Base-by-base conservation (phyloP, 2,888 invertebrate species). In the Nycteola revayana region DNA sequence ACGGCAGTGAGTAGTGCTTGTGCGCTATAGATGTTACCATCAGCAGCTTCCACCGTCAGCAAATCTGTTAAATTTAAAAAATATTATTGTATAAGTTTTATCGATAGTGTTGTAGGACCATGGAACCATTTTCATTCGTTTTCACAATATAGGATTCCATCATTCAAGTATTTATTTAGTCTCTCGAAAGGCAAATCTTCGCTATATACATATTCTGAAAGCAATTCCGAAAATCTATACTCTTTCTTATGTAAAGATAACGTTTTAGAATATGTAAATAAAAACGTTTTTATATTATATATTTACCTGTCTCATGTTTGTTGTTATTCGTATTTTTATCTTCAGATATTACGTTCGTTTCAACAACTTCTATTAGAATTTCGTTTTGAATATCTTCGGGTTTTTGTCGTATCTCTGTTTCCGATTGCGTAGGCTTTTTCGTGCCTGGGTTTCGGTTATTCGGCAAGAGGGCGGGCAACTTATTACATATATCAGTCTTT, bases 1-100 rank as follows among this genome's bases (percentile, higher is more conserved):
- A 96, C 93, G 5, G 95, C 94, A 26, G 95, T 93, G 33, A 95
- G 93, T 46, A 96, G 81, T 1, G 95, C 95, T 66, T 95, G 94
- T 1, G 95, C 94, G 26, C 94, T 94, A 79, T 95, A 95, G 42
- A 94, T 93, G 47, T 93, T 91, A 25, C 92, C 91, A 29, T 91
- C 92, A 17, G 93, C 89, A 27, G 86, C 89, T 60, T 90, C 90
- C 41, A 89, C 88, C 10, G 84, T 88, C 41, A 89, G 61, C 33
- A 80, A 74, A 66, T 88, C 89, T 89, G 65, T 9, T 65, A 62
- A 45, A 31, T 44, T 31, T 20, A 9, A 3, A 17, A 1, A 18
- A 8, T 3, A 7, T 25, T 9, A 18, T 22, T 27, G 20, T n/a
- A n/a, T n/a, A n/a, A n/a, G n/a, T n/a, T n/a, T n/a, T n/a, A n/a